phyloP scores from a whole-genome alignment of 2,113 vertebrate species.

The Pteruthius melanotis region DNA sequence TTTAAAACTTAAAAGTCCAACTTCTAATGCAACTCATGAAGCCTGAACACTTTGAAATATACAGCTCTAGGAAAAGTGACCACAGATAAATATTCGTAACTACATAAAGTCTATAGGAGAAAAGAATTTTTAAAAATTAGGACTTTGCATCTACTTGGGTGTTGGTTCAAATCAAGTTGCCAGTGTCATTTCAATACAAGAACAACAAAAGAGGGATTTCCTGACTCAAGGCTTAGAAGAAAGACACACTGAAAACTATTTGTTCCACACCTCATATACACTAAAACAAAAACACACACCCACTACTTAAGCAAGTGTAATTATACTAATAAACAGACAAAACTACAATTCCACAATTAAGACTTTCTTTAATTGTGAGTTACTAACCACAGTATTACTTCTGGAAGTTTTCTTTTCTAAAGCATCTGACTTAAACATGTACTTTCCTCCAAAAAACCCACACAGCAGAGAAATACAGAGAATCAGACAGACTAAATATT shows the following conservation, averaged over 20 bases:
- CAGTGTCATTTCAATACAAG: not conserved
- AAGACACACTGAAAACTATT: not conserved
- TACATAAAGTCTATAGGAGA: not conserved
- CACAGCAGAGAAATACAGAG: not conserved
- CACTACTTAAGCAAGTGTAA: not conserved
- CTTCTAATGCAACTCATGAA: not conserved
- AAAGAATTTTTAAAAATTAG: not conserved
- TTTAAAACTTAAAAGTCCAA: not conserved
- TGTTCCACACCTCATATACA: not conserved
- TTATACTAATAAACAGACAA: not conserved
- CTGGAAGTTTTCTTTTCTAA: not conserved
- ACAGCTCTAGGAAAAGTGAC: not conserved
- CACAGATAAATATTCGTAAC: not conserved
- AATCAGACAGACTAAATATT: conserved; percentile 24
- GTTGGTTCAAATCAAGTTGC: not conserved
- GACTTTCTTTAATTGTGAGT: not conserved
- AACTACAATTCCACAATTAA: not conserved
- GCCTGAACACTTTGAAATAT: not conserved
- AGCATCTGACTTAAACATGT: not conserved
- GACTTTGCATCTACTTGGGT: not conserved
- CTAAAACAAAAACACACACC: not conserved
- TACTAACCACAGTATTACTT: not conserved
- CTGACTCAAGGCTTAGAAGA: not conserved
- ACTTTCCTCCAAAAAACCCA: not conserved
- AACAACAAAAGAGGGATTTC: conserved; percentile 28